These are phyloP conservation scores for Globodera ellingtonae DNA, from an alignment of 1,140 invertebrate species.

Conservation along the genomic window DNA sequence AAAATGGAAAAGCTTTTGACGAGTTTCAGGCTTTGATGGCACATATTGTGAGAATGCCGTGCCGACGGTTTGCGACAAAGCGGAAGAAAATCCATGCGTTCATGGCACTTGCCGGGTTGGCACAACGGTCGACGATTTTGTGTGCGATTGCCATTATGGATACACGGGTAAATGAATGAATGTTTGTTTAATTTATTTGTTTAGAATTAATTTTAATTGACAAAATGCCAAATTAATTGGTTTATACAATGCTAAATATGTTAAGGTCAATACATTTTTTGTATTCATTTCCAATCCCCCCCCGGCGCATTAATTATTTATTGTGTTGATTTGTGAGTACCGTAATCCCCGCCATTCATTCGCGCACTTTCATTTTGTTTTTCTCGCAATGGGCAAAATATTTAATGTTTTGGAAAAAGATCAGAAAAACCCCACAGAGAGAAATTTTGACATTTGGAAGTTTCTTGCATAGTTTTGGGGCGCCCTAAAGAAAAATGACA, in stretches of 20 bases:
- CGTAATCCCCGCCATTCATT: neutral
- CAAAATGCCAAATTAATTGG: neutral
- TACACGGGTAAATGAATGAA: conserved; percentile 25
- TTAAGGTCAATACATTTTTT: neutral
- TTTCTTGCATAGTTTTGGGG: too few relatives aligned
- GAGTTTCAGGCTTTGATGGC: conserved; percentile 20
- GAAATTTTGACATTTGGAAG: neutral
- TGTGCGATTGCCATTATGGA: conserved; percentile 30
- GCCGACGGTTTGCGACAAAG: conserved; percentile 21
- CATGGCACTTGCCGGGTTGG: conserved; percentile 28
- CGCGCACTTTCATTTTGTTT: conserved; percentile 6
- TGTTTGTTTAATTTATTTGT: neutral
- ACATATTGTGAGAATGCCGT: conserved; percentile 25
- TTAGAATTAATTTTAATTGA: neutral
- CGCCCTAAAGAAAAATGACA: too few relatives aligned
- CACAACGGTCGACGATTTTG: conserved; percentile 13
- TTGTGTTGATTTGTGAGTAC: neutral
- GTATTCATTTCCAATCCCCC: neutral
- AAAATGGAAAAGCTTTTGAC: too few relatives aligned
- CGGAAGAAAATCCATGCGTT: neutral
- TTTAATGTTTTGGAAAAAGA: neutral
- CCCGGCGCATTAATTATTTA: neutral
- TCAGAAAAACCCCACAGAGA: neutral
- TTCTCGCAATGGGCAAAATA: neutral
- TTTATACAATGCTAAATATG: neutral